These are phyloP conservation scores for Paradoxurus hermaphroditus DNA, from an alignment of 2,113 vertebrate species.

Conservation along the genomic window DNA sequence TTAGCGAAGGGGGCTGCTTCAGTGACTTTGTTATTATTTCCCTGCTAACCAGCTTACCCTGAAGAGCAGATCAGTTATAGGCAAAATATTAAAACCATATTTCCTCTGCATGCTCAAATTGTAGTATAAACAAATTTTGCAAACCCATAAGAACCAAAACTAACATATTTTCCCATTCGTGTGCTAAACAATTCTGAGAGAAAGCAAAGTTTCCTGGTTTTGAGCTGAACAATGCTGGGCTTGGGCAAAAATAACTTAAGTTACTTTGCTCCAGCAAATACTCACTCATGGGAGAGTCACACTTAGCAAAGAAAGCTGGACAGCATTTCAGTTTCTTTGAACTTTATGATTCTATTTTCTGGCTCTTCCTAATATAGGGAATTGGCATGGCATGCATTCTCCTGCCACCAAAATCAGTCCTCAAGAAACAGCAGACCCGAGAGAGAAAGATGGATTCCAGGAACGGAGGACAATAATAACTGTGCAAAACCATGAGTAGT, in stretches of 20 bases:
- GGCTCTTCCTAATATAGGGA: background rate
- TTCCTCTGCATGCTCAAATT: conserved; percentile 22
- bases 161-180: background rate
- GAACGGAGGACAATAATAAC: background rate
- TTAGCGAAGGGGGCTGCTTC: background rate
- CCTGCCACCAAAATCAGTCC: background rate
- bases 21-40: background rate
- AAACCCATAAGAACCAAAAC: background rate
- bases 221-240: background rate
- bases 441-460: background rate
- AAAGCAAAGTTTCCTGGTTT: conserved; percentile 32
- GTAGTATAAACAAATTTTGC: conserved; percentile 19
- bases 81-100: conserved; percentile 17
- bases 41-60: background rate
- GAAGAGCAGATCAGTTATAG: background rate
- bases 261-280: background rate
- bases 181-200: background rate
- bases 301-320: background rate
- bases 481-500: background rate
- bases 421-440: background rate
- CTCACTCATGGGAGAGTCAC: background rate
- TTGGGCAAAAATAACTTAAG: conserved; percentile 3
- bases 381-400: background rate
- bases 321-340: background rate
- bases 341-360: background rate